A percentile compares a stretch with the other conserved stretches of the same genome.
These are phyloP conservation scores for Microtus ochrogaster DNA, from an alignment of 2,113 vertebrate species.

Conservation along the genomic window DNA sequence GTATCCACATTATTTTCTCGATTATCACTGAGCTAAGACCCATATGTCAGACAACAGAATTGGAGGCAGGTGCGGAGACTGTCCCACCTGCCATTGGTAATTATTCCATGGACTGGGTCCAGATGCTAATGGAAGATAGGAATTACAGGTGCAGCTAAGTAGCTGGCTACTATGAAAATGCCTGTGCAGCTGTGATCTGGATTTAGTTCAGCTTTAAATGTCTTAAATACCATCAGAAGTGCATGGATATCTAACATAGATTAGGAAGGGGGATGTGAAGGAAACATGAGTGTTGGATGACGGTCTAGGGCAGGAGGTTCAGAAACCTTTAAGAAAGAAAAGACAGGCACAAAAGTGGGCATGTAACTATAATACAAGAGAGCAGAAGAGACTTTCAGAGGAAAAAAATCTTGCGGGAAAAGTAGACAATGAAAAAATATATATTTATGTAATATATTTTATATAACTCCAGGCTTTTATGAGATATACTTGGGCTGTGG, in stretches of 20 bases:
- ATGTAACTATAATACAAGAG: not conserved
- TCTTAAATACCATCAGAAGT: not conserved
- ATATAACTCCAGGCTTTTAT: not conserved
- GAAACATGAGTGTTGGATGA: not conserved
- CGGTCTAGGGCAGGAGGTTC: not conserved
- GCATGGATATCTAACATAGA: not conserved
- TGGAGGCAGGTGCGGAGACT: conserved; percentile 1
- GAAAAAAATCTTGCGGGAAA: not conserved
- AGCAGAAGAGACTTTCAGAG: not conserved
- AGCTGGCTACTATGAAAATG: not conserved
- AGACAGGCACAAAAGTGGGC: not conserved
- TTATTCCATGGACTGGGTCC: not conserved
- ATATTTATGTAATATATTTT: not conserved
- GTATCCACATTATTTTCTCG: not conserved
- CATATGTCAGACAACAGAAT: not conserved
- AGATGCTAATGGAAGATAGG: not conserved
- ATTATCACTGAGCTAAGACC: not conserved
- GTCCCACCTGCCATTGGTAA: not conserved
- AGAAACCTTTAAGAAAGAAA: not conserved
- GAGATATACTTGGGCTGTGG: not conserved
- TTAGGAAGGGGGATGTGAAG: not conserved
- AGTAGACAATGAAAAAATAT: not conserved
- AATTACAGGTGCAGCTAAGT: not conserved
- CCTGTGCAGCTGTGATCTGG: not conserved
- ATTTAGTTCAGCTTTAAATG: not conserved